phyloP scores from a whole-genome alignment of 2,797 vertebrate genomes.

The Acanthurus leucopareius region DNA sequence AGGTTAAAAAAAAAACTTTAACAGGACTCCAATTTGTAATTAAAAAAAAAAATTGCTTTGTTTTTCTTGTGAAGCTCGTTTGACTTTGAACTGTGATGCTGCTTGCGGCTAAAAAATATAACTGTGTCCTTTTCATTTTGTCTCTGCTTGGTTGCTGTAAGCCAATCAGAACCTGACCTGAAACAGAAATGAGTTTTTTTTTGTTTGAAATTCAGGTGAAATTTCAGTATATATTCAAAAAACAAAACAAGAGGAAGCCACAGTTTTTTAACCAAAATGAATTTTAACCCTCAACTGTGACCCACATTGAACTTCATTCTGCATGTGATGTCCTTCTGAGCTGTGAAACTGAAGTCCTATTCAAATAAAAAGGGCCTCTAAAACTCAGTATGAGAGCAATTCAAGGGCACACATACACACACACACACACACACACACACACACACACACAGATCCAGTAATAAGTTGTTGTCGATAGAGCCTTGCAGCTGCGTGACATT shows the following conservation, averaged over 20 bases:
- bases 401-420: slow-evolving; percentile 13
- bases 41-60: background rate
- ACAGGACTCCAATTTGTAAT: background rate
- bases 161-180: too few relatives aligned
- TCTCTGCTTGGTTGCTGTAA: background rate
- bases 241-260: background rate
- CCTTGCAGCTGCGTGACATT: slow-evolving; percentile 67
- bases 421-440: slow-evolving; percentile 21
- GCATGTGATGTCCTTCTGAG: background rate
- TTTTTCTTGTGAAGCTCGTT: background rate
- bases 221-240: background rate
- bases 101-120: too few relatives aligned
- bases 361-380: background rate
- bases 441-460: slow-evolving; percentile 31
- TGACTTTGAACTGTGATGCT: too few relatives aligned
- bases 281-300: background rate
- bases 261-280: background rate
- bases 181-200: background rate
- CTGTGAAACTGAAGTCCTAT: background rate
- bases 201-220: background rate
- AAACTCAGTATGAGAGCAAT: background rate
- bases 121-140: background rate
- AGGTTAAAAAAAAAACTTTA: background rate
- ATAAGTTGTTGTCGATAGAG: slow-evolving; percentile 51
- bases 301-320: background rate